These are phyloP conservation scores for Ictidomys tridecemlineatus DNA, from an alignment of 2,113 vertebrate genomes.

Conservation along the genomic window DNA sequence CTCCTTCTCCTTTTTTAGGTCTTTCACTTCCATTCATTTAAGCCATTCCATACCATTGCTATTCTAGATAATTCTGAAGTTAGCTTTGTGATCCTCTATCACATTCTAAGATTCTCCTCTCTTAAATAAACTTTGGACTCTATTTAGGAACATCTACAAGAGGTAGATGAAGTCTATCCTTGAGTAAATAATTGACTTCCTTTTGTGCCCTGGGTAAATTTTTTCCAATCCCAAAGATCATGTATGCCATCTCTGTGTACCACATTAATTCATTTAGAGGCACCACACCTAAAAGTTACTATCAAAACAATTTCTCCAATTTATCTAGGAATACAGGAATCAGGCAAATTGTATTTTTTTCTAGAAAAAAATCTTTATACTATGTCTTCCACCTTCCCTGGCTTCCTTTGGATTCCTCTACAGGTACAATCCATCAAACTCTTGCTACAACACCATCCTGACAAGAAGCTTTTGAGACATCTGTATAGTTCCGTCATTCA, in stretches of 20 bases:
- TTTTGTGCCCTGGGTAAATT: not conserved
- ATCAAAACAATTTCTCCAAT: not conserved
- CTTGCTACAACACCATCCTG: not conserved
- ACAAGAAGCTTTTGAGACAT: not conserved
- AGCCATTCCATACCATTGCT: not conserved
- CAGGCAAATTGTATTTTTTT: not conserved
- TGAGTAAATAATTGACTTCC: not conserved
- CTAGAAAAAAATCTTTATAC: not conserved
- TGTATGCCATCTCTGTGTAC: not conserved
- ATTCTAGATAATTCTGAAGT: not conserved
- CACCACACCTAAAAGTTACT: rapidly evolving
- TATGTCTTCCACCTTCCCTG: not conserved
- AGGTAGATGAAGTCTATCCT: not conserved
- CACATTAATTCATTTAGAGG: not conserved
- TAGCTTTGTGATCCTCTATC: not conserved
- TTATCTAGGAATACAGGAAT: not conserved
- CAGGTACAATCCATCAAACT: not conserved
- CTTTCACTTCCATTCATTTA: not conserved
- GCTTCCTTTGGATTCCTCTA: not conserved
- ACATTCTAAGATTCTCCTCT: not conserved
- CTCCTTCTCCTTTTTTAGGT: not conserved
- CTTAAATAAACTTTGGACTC: not conserved
- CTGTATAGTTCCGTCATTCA: not conserved
- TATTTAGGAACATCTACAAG: not conserved
- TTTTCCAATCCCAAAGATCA: not conserved